Evolutionary conservation across 2,797 vertebrate species (phyloP), one percentile per base, ranked within the genome.

Genomic region (Pelodytes ibericus): DNA sequence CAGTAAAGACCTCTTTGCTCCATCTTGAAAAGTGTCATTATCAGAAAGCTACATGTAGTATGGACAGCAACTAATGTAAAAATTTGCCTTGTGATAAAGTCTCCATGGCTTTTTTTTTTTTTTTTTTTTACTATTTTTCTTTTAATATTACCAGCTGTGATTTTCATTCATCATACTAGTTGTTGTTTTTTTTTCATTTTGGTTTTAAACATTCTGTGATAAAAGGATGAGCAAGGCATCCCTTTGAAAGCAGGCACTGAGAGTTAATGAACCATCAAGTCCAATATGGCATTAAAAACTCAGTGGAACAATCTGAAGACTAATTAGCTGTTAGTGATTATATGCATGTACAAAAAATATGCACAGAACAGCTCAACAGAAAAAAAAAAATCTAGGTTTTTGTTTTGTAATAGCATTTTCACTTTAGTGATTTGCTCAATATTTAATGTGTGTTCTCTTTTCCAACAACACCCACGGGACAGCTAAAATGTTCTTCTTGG

Each of bases 381-480:
- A 60, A 61, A 53, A 53, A 53, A 18, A 60, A 57, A 51, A 22
- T 57, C 31, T 8, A 31, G 18, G 4, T 24, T 67, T 75, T 58
- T 66, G 33, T 72, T 68, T 65, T 71, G 47, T 63, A 60, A 72
- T 66, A 60, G 29, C 70, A 72, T 72, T 72, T 74, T 74, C 58
- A 69, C 77, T 74, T 79, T 66, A 79, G 67, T 61, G 77, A 73
- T 73, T 74, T 53, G 58, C 63, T 79, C 70, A 79, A 79, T 79
- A 79, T 79, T 79, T 79, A 79, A 79, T 74, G 77, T 62, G 56
- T 73, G 71, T 79, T 79, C 77, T 74, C 51, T 74, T 58, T 74
- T 41, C 64, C 66, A 79, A 79, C 77, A 79, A 79, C 77, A 79
- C 77, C 77, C 77, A 73, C 24, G 77, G 63, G 77, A 79, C 77